Evolutionary conservation across 2,888 invertebrate genomes (phyloP).

Genomic region (Pilophorus perplexus): DNA sequence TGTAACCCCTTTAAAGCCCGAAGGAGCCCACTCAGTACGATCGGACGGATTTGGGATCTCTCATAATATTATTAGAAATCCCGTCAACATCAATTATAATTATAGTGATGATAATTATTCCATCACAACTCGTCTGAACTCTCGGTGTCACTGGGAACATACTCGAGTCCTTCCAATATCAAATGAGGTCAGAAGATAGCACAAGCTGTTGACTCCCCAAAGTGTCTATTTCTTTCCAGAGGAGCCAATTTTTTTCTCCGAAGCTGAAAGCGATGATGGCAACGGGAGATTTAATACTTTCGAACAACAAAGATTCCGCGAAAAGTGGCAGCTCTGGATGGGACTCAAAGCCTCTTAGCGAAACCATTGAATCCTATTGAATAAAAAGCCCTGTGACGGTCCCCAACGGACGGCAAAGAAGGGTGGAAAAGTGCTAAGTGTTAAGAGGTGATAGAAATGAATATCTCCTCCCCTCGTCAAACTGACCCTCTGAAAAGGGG

Average conservation of each 20-base stretch:
- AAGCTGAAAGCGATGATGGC: neutral
- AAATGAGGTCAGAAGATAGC: too few relatives aligned
- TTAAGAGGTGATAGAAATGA: constrained; percentile 28
- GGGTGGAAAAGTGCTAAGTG: constrained; percentile 14
- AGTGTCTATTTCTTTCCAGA: neutral
- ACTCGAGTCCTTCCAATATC: too few relatives aligned
- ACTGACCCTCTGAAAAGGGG: constrained; percentile 1
- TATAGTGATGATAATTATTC: too few relatives aligned
- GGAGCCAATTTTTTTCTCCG: neutral
- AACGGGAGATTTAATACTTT: too few relatives aligned
- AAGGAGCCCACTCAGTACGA: too few relatives aligned
- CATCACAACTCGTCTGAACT: too few relatives aligned
- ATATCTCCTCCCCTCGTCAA: constrained; percentile 2
- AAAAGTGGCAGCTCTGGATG: constrained; percentile 8
- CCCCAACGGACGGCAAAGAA: neutral
- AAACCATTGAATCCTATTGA: constrained; percentile 6
- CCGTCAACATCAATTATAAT: too few relatives aligned
- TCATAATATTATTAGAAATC: too few relatives aligned
- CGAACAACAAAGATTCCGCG: constrained; percentile 14
- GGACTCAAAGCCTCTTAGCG: constrained; percentile 17
- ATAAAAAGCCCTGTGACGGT: constrained; percentile 6
- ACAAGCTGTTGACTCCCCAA: too few relatives aligned
- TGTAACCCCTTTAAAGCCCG: too few relatives aligned
- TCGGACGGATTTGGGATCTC: too few relatives aligned
- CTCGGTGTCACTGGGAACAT: too few relatives aligned